Conservation (phyloP, 2,888 invertebrate genomes). For the Calameuta pallipes region DNA sequence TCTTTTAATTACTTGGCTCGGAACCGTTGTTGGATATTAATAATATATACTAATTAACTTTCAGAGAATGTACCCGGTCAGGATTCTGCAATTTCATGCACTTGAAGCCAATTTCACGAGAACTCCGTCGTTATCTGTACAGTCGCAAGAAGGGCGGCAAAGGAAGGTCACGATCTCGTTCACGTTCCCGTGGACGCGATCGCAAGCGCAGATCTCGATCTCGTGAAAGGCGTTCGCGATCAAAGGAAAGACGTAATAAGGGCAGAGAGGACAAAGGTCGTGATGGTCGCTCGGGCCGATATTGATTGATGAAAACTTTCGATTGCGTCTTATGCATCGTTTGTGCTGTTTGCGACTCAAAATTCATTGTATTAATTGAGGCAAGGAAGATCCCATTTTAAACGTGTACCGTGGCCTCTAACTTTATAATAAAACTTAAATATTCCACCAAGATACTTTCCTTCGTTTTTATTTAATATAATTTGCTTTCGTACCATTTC, state of each 20-base stretch:
- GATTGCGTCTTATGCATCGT: background rate
- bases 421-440: background rate
- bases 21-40: background rate
- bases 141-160: conserved; percentile 73
- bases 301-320: conserved; percentile 48
- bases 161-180: conserved; percentile 73
- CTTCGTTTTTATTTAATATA: background rate
- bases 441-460: background rate
- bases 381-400: background rate
- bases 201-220: conserved; percentile 63
- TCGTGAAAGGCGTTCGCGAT: conserved; percentile 60
- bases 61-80: conserved; percentile 93
- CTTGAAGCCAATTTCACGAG: conserved; percentile 96
- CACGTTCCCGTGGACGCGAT: conserved; percentile 69
- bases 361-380: background rate
- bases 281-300: conserved; percentile 68
- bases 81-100: conserved; percentile 99
- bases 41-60: conserved; percentile 30
- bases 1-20: background rate
- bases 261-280: conserved; percentile 62
- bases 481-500: too few species aligned
- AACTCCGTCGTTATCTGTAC: conserved; percentile 86
- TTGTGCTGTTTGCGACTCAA: background rate
- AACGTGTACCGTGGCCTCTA: background rate
- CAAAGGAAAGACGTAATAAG: conserved; percentile 60